Base-by-base conservation (phyloP, 2,888 invertebrate genomes). In the Hedychridium roseum region DNA sequence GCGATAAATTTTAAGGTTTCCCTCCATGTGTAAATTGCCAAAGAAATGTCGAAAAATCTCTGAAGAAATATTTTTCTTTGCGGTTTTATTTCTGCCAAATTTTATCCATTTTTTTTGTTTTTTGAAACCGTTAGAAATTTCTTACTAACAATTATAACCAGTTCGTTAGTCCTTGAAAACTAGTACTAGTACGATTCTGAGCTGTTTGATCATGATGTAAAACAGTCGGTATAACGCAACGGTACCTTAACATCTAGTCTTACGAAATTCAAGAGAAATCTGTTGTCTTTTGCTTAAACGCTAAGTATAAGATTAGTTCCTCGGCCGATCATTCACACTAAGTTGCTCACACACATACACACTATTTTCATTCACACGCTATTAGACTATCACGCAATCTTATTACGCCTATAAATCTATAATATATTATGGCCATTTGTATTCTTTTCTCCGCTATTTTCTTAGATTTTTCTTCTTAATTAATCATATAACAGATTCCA, bases 361-460 rank as follows among this genome's bases (percentile, higher is more conserved):
- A 27, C 31, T 36, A 9, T 6, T 18, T 31, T 18, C 32, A 26
- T 35, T 32, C 9, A 39, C 21, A 40, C 41, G 15, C 28, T 15
- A 20, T 34, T 39, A 48, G 38, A 42, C 34, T 49, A n/a, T n/a
- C n/a, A n/a, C n/a, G n/a, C n/a, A n/a, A n/a, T n/a, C n/a, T n/a
- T 43, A 41, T 48, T 57, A 48, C 46, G 34, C 50, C 37, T 48
- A 37, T 44, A 45, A 50, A 50, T 37, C 53, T 60, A 46, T 50
- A 42, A n/a, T n/a, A n/a, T 59, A 59, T 63, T 62, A 64, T 64
- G 62, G 64, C 64, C 64, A 54, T 64, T 57, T 51, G 42, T 39
- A 27, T 37, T 37, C 40, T 39, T 52, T 50, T 43, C 30, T 51
- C 41, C 31, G 44, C 43, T 42, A 26, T 37, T 54, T 50, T 26